Percentiles rank a stretch among this genome's conserved stretches.
Evolutionary conservation across 1,140 invertebrate genomes (phyloP).

Genomic region (Halesus radiatus): DNA sequence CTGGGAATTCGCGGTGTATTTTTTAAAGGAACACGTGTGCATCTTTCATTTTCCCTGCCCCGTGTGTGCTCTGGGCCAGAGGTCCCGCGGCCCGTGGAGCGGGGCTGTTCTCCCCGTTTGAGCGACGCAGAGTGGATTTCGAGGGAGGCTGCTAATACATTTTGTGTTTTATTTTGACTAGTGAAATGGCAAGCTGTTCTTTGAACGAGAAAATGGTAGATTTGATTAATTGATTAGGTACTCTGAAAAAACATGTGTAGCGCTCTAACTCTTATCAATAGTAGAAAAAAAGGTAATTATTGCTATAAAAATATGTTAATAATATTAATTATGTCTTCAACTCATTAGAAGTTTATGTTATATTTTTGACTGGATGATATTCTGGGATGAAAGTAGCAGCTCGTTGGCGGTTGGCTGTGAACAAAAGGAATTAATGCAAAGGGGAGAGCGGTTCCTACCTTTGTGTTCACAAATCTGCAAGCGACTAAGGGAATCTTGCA

Average conservation of each 20-base stretch:
- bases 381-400: not conserved
- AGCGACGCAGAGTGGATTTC: conserved; percentile 16
- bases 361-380: not conserved
- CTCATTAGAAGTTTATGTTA: too few species aligned
- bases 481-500: conserved; percentile 50
- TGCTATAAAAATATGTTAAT: too few species aligned
- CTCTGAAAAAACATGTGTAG: too few species aligned
- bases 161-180: conserved; percentile 10
- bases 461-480: conserved; percentile 50
- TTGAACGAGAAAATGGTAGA: too few species aligned
- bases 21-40: conserved; percentile 42
- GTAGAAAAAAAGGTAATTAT: too few species aligned
- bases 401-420: not conserved
- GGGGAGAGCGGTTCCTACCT: conserved; percentile 48
- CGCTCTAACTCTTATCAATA: too few species aligned
- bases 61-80: not conserved
- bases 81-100: not conserved
- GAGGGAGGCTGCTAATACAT: conserved; percentile 23
- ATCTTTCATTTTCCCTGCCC: conserved; percentile 37
- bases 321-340: too few species aligned
- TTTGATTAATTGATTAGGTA: too few species aligned
- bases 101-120: not conserved
- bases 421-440: conserved; percentile 55
- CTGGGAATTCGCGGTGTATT: conserved; percentile 43
- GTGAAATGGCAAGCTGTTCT: too few species aligned